These are phyloP conservation scores for Bombus fervidus DNA, from an alignment of 1,140 invertebrate species.

Conservation along the genomic window DNA sequence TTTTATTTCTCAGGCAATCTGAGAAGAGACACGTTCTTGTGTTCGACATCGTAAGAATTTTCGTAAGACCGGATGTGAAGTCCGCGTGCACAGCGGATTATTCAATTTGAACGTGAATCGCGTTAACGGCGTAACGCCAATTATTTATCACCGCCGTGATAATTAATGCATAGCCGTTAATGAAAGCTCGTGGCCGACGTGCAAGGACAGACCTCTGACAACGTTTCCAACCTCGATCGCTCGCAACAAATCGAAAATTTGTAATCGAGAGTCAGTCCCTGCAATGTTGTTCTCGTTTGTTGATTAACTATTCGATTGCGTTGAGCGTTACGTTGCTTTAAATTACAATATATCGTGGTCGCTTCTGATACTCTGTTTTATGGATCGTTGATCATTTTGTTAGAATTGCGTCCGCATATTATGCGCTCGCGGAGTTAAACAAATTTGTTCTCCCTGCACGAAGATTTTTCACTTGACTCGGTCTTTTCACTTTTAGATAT, in stretches of 20 bases:
- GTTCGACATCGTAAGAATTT: too few relatives aligned
- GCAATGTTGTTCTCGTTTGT: background rate
- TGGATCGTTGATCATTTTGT: background rate
- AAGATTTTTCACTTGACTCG: too few relatives aligned
- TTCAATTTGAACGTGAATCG: conserved; percentile 15
- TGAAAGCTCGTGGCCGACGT: background rate
- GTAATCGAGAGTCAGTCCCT: too few relatives aligned
- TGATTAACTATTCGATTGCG: background rate
- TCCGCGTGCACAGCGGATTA: background rate
- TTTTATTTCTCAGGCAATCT: background rate
- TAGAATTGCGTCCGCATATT: too few relatives aligned
- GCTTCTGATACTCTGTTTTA: background rate
- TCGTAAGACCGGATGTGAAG: too few relatives aligned
- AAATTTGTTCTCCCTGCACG: background rate
- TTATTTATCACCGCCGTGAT: conserved; percentile 9
- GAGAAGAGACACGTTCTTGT: background rate
- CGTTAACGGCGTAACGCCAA: conserved; percentile 15
- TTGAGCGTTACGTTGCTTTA: background rate
- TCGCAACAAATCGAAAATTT: background rate
- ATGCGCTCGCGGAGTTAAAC: background rate
- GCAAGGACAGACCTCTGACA: background rate
- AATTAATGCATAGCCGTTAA: conserved; percentile 7
- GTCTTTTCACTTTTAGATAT: too few relatives aligned
- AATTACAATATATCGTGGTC: background rate
- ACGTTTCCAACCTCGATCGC: background rate